Base-by-base conservation (phyloP, 2,797 vertebrate genomes). In the Anableps anableps region DNA sequence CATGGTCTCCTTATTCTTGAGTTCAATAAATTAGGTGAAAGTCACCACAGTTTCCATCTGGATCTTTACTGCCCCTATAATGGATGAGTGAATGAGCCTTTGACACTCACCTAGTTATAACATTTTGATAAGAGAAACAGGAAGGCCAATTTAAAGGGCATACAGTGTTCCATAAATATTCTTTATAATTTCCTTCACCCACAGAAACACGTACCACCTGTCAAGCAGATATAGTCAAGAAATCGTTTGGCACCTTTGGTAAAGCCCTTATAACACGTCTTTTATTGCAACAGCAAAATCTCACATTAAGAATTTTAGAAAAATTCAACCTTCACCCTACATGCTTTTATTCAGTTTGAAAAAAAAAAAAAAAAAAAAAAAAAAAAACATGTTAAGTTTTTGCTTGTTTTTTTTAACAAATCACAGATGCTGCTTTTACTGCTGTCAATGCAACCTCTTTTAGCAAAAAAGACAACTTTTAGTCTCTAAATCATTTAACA, bases 31-130 rank as follows among this genome's bases (percentile, higher is more conserved):
- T 83, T 38, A 78, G 86, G 83, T 72, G 51, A 60, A 85, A 85
- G 74, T 75, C 47, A 53, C 75, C 72, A 14, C 66, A 53, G 81
- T 72, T 84, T 72, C 62, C 48, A 76, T 88, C 60, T 55, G 74
- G 79, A 86, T 83, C 76, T 79, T 77, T 87, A 86, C 84, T 77
- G 85, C 83, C 53, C 58, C 86, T 75, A 38, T 85, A 80, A 91
- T 86, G 88, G 80, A 89, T 84, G 85, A 77, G 79, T 55, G 76
- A 78, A 68, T 78, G 86, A 80, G 74, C 72, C 23, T 81, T 88
- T 79, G 80, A 83, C 77, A 74, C 58, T 82, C 76, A 75, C 78
- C 82, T 29, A 3, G 71, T 43, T 85, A 77, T 85, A 76, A 34
- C 1, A 4, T 71, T 81, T 83, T 83, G 88, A 89, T 86, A 85